Conservation (phyloP, 2,113 vertebrate species). For the Ellobius talpinus region DNA sequence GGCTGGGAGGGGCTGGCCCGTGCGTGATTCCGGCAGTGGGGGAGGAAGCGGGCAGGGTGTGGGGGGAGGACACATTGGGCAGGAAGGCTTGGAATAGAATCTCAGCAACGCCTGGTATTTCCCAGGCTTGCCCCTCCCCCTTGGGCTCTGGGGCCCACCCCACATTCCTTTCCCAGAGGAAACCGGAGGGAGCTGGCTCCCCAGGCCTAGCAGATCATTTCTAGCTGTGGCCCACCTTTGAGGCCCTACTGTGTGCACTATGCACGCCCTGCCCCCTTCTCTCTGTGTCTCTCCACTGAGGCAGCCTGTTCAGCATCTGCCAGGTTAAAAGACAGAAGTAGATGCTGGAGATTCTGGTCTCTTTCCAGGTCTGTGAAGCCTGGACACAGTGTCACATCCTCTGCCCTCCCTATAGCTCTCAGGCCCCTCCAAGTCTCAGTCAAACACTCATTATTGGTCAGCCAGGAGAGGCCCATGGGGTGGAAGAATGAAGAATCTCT, state of each 20-base stretch:
- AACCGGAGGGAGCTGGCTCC: slow-evolving; percentile 68
- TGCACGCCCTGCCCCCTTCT: not conserved
- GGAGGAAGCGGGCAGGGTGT: slow-evolving; percentile 74
- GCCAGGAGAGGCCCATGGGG: not conserved
- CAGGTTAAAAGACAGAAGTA: slow-evolving; percentile 1
- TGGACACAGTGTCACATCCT: not conserved
- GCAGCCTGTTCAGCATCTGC: not conserved
- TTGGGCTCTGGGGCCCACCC: slow-evolving; percentile 75
- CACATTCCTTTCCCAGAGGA: slow-evolving; percentile 83
- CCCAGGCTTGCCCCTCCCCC: slow-evolving; percentile 78
- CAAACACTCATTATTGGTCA: not conserved
- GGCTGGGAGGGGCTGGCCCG: slow-evolving; percentile 47
- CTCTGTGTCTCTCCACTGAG: not conserved
- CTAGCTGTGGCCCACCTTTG: not conserved
- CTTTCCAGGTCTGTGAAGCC: not conserved
- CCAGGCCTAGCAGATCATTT: slow-evolving; percentile 41
- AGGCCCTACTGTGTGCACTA: not conserved
- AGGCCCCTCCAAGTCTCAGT: not conserved
- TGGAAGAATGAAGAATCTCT: not conserved
- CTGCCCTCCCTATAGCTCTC: not conserved
- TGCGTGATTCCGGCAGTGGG: slow-evolving; percentile 60
- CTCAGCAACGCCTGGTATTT: slow-evolving; percentile 84
- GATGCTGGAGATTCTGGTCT: not conserved
- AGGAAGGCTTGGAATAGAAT: slow-evolving; percentile 85
- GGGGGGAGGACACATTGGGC: slow-evolving; percentile 65